These are phyloP conservation scores for Drosophila sp. DNA, from an alignment of 1,140 invertebrate genomes.

Conservation along the genomic window DNA sequence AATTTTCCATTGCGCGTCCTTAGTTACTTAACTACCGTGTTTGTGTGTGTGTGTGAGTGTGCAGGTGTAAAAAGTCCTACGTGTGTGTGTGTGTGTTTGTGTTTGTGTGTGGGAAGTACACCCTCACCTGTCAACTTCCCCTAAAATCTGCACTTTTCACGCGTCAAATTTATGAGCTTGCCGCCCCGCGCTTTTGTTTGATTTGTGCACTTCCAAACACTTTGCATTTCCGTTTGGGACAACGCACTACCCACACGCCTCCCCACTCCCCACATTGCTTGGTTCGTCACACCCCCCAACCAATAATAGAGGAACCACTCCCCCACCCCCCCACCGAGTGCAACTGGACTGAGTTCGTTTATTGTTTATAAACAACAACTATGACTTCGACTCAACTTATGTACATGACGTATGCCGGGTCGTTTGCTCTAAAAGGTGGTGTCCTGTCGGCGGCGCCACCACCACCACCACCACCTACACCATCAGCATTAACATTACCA, in stretches of 20 bases:
- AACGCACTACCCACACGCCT: constrained; percentile 42
- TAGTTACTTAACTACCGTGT: constrained; percentile 57
- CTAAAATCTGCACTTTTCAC: constrained; percentile 66
- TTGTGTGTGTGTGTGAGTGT: constrained; percentile 23
- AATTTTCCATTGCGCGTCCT: constrained; percentile 64
- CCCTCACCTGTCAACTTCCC: constrained; percentile 50
- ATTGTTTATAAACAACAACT: constrained; percentile 80
- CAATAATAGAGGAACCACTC: neutral
- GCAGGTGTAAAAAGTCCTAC: constrained; percentile 40
- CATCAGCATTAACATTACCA: neutral
- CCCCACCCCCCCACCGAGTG: constrained; percentile 4
- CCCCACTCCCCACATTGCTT: neutral
- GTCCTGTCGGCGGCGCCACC: constrained; percentile 25
- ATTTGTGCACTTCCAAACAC: constrained; percentile 66
- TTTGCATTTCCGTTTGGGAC: constrained; percentile 48
- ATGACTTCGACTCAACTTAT: constrained; percentile 38
- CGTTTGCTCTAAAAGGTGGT: constrained; percentile 47
- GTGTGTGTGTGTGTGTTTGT: constrained; percentile 8
- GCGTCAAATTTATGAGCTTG: constrained; percentile 73
- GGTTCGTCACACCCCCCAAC: constrained; percentile 19
- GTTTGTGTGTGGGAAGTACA: constrained; percentile 33
- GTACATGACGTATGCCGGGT: constrained; percentile 66
- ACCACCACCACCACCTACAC: too few species aligned
- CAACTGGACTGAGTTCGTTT: constrained; percentile 57
- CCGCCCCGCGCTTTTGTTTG: constrained; percentile 49